Conservation (phyloP, 1,140 invertebrate species). For the Hylaeus anthracinus region DNA sequence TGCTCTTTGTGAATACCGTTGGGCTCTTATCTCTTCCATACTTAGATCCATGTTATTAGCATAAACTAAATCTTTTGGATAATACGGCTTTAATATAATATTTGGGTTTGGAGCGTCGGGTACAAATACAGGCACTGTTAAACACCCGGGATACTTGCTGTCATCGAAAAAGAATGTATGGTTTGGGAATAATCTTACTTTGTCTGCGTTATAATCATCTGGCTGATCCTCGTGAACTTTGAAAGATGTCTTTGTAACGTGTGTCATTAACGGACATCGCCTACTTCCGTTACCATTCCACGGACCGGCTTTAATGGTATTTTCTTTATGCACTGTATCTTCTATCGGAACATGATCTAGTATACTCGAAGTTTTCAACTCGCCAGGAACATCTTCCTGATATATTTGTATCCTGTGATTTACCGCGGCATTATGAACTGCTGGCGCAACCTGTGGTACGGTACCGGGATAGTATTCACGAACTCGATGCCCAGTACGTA, state of each 20-base stretch:
- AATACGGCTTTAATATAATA: constrained; percentile 80
- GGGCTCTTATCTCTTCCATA: constrained; percentile 85
- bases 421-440: constrained; percentile 62
- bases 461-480: constrained; percentile 74
- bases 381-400: constrained; percentile 72
- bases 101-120: constrained; percentile 83
- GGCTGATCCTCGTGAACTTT: constrained; percentile 84
- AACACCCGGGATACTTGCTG: constrained; percentile 82
- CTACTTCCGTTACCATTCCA: constrained; percentile 81
- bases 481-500: constrained; percentile 79
- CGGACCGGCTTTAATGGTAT: constrained; percentile 83
- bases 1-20: constrained; percentile 61
- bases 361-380: constrained; percentile 79
- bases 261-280: constrained; percentile 73
- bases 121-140: constrained; percentile 83
- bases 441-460: constrained; percentile 66
- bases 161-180: constrained; percentile 74
- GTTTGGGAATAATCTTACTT: constrained; percentile 73
- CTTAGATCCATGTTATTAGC: constrained; percentile 84
- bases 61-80: constrained; percentile 83
- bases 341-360: constrained; percentile 81
- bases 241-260: constrained; percentile 72
- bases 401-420: constrained; percentile 75
- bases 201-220: constrained; percentile 69
- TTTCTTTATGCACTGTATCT: constrained; percentile 84